These are phyloP conservation scores for Zaprionus ghesquierei DNA, from an alignment of 1,140 invertebrate species.

Conservation along the genomic window DNA sequence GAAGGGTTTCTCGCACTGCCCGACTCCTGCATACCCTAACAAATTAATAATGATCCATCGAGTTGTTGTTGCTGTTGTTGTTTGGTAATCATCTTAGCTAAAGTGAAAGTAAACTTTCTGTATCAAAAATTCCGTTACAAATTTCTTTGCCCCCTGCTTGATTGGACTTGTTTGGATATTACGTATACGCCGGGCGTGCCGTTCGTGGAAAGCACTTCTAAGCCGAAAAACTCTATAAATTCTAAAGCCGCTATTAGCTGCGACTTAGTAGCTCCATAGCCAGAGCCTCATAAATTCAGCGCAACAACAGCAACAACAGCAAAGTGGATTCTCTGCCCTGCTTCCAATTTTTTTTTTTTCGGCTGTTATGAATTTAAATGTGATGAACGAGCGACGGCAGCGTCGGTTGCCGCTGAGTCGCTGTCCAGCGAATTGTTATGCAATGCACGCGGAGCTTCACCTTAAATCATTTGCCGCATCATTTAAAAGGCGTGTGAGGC, in stretches of 20 bases:
- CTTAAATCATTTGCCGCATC: conserved; percentile 55
- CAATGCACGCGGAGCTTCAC: conserved; percentile 44
- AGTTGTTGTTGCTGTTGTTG: no score
- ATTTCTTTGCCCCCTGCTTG: not conserved
- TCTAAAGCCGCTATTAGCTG: conserved; percentile 76
- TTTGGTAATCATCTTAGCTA: not conserved
- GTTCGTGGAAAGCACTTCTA: conserved; percentile 53
- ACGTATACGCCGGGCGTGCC: conserved; percentile 33
- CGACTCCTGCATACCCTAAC: conserved; percentile 26
- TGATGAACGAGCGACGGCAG: conserved; percentile 58
- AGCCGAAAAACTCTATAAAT: conserved; percentile 72
- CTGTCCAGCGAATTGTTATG: conserved; percentile 59
- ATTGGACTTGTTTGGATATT: conserved; percentile 37
- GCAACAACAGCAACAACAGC: conserved; percentile 35
- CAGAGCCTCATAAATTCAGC: conserved; percentile 38
- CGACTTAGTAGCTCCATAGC: conserved; percentile 63
- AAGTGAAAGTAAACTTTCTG: not conserved
- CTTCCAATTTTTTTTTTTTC: conserved; percentile 25
- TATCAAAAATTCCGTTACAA: not conserved
- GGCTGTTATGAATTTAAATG: conserved; percentile 70
- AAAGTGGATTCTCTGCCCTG: conserved; percentile 28
- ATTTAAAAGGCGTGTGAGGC: conserved; percentile 24
- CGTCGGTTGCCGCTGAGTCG: no score
- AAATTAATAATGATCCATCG: conserved; percentile 2
- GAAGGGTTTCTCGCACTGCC: not conserved